A percentile compares a stretch with the other conserved stretches of the same genome.
These are phyloP conservation scores for Vanessa tameamea DNA, from an alignment of 1,140 invertebrate genomes.

Conservation along the genomic window DNA sequence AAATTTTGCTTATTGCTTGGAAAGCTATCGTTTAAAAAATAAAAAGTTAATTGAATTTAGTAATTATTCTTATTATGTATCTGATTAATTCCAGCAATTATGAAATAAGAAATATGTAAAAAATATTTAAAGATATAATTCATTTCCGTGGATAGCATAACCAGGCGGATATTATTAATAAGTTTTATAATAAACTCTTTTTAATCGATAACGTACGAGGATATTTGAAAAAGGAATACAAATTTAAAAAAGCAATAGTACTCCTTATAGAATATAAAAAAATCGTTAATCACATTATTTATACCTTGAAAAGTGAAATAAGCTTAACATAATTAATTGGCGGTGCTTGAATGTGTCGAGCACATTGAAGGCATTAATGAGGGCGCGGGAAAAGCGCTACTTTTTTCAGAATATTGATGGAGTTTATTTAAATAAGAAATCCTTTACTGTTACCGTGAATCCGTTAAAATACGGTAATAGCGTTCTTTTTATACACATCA, in stretches of 20 bases:
- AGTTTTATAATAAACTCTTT: no score
- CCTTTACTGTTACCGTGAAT: background rate
- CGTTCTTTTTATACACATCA: background rate
- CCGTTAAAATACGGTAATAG: background rate
- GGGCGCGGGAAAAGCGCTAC: conserved; percentile 13
- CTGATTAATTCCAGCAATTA: no score
- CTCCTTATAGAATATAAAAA: background rate
- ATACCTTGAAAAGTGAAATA: conserved; percentile 10
- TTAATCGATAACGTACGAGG: background rate
- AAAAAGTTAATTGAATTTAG: no score
- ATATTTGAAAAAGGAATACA: background rate
- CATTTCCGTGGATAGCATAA: no score
- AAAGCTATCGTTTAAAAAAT: no score
- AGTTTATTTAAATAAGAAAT: conserved; percentile 10
- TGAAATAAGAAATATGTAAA: no score
- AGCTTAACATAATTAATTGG: conserved; percentile 19
- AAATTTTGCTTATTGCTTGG: no score
- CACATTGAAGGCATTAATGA: conserved; percentile 17
- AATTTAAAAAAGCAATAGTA: background rate
- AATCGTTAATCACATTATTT: background rate
- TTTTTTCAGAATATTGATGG: conserved; percentile 8
- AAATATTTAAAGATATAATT: no score
- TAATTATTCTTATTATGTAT: no score
- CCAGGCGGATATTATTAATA: no score
- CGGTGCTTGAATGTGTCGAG: conserved; percentile 16